Base-by-base conservation (phyloP, 1,140 invertebrate genomes). In the Magallana ariakensis region DNA sequence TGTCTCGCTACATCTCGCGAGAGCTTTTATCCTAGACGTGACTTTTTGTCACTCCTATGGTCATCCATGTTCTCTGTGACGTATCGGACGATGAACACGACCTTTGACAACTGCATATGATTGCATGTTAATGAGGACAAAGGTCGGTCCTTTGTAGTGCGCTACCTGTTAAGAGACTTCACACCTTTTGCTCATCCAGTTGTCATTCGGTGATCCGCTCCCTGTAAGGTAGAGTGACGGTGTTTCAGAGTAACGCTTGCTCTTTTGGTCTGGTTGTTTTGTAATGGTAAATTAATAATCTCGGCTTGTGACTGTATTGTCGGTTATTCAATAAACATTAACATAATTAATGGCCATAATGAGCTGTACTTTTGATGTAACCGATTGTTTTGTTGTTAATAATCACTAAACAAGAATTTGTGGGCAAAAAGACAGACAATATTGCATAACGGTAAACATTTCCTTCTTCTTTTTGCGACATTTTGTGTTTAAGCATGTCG, bases 71-170 rank as follows among this genome's bases (percentile, higher is more conserved):
- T 75, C 13, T 7, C 33, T 13, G 33, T 75, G 66, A 75, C 66
- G 22, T 75, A 19, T 26, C 33, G 15, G 66, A 75, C 66, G 22
- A 15, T 19, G 22, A 75, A 75, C 66, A 75, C 22, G 66, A 22
- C 66, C 66, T 75, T 75, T 75, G 66, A 75, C 66, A 75, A 75
- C 66, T 75, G 66, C 66, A 75, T 75, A 75, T 75, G 66, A 75
- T 75, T 75, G 66, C 66, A 75, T 75, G 66, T 75, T 75, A 75
- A 75, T 26, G 26, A 75, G 66, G 66, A 11, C 22, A 26, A 75
- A 75, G 66, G 66, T 75, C 66, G 66, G 66, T 0, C 22, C 66
- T 75, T 75, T 75, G 66, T 75, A 26, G 66, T 75, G 22, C 22
- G 66, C 13, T 22, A 26, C 66, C 66, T 75, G 22, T 11, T 75